phyloP scores from a whole-genome alignment of 2,888 invertebrate genomes.

The Troides helena region DNA sequence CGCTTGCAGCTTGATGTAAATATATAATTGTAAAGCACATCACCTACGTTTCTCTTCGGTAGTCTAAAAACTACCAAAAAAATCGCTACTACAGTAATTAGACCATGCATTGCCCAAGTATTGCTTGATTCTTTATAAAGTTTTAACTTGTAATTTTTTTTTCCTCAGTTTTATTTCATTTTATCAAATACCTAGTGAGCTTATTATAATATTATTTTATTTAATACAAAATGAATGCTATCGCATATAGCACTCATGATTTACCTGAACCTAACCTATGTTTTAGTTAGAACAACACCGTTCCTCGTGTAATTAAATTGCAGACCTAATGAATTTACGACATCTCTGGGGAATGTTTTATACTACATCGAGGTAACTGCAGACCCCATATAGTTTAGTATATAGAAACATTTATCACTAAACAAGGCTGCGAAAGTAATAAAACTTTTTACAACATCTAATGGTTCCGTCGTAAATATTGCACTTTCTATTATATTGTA shows the following conservation, averaged over 20 bases:
- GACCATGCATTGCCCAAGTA: no score
- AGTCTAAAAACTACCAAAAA: background rate
- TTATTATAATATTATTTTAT: background rate
- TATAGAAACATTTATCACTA: constrained; percentile 26
- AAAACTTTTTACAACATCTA: no score
- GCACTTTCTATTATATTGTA: no score
- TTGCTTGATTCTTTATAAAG: no score
- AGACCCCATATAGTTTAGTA: constrained; percentile 36
- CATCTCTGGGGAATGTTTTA: constrained; percentile 39
- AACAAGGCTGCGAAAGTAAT: constrained; percentile 8
- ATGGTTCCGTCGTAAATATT: no score
- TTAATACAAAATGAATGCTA: constrained; percentile 2
- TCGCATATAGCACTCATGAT: constrained; percentile 1
- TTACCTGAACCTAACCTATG: constrained; percentile 11
- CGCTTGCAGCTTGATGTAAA: background rate
- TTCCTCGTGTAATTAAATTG: constrained; percentile 35
- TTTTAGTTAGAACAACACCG: constrained; percentile 7
- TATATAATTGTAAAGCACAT: background rate
- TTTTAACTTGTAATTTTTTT: no score
- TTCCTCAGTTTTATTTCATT: no score
- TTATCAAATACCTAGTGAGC: no score
- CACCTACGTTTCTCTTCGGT: background rate
- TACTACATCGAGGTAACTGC: constrained; percentile 29
- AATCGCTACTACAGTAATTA: background rate
- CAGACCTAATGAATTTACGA: constrained; percentile 52